phyloP scores from a whole-genome alignment of 2,888 invertebrate species.

The Caenorhabditis parvicauda region DNA sequence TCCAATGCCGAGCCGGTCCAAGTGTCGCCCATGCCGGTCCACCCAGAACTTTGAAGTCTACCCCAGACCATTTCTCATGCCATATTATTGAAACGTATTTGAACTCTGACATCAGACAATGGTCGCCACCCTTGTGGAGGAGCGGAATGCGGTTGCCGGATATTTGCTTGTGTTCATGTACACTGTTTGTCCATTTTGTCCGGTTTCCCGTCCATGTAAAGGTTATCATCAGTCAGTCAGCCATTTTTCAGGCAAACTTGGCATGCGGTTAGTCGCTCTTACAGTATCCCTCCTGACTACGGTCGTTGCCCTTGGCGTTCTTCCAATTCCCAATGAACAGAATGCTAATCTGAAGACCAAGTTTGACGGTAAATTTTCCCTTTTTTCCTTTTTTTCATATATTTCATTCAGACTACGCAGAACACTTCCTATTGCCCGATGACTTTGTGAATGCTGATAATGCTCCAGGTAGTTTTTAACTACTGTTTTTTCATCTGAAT shows the following conservation, averaged over 20 bases:
- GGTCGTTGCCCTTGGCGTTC: slow-evolving; percentile 12
- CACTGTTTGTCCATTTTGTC: slow-evolving; percentile 4
- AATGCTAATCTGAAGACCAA: slow-evolving; percentile 35
- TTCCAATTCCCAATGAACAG: slow-evolving; percentile 36
- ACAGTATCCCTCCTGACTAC: too few species aligned
- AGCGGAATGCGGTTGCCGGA: too few species aligned
- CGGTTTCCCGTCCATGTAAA: neutral
- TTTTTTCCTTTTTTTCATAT: neutral
- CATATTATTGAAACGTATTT: too few species aligned
- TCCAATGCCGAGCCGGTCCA: too few species aligned
- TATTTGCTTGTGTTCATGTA: slow-evolving; percentile 7
- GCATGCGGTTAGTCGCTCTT: neutral
- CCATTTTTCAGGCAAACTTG: neutral
- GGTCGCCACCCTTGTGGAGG: too few species aligned
- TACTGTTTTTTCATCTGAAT: too few species aligned
- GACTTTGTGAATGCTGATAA: slow-evolving; percentile 56
- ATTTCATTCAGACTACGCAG: slow-evolving; percentile 47
- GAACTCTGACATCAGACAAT: too few species aligned
- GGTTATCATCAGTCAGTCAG: neutral
- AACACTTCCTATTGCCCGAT: slow-evolving; percentile 54
- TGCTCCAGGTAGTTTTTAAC: slow-evolving; percentile 35
- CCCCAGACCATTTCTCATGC: too few species aligned
- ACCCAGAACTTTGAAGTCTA: too few species aligned
- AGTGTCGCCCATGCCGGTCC: too few species aligned
- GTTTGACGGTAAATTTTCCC: slow-evolving; percentile 34